Percentiles rank a stretch among this genome's conserved stretches.
phyloP scores from a whole-genome alignment of 2,113 vertebrate species.

The Pygoscelis antarcticus region DNA sequence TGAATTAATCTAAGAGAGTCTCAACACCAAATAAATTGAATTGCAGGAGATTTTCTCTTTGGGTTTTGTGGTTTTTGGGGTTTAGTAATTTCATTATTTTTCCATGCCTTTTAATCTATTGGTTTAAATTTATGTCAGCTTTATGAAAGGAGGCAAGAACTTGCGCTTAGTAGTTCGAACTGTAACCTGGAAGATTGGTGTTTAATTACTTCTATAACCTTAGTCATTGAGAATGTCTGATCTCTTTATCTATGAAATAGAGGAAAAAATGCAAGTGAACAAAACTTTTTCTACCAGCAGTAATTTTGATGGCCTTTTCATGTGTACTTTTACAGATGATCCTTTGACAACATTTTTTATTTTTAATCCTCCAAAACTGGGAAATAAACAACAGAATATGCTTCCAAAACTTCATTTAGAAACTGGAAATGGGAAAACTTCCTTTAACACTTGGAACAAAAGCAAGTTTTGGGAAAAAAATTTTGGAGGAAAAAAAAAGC shows the following conservation, averaged over 20 bases:
- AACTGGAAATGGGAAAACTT: not conserved
- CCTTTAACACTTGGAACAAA: not conserved
- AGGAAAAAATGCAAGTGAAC: not conserved
- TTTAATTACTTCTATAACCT: not conserved
- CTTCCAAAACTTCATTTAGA: not conserved
- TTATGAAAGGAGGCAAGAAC: not conserved
- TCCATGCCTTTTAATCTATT: not conserved
- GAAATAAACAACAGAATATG: not conserved
- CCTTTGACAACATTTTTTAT: not conserved
- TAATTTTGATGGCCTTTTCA: not conserved
- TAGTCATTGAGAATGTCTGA: not conserved
- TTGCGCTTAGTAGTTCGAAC: not conserved
- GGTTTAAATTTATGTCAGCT: not conserved
- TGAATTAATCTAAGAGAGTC: not conserved
- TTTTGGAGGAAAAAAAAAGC: rapidly evolving
- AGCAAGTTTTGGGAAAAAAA: not conserved
- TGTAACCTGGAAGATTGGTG: not conserved
- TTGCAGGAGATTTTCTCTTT: not conserved
- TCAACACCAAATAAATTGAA: not conserved
- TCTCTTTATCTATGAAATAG: not conserved
- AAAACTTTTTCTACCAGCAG: not conserved
- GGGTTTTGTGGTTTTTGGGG: not conserved
- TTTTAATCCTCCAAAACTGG: not conserved
- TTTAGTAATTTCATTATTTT: not conserved
- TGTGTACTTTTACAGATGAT: not conserved